Conservation (phyloP, 2,113 vertebrate species). For the Chaetodon auriga region DNA sequence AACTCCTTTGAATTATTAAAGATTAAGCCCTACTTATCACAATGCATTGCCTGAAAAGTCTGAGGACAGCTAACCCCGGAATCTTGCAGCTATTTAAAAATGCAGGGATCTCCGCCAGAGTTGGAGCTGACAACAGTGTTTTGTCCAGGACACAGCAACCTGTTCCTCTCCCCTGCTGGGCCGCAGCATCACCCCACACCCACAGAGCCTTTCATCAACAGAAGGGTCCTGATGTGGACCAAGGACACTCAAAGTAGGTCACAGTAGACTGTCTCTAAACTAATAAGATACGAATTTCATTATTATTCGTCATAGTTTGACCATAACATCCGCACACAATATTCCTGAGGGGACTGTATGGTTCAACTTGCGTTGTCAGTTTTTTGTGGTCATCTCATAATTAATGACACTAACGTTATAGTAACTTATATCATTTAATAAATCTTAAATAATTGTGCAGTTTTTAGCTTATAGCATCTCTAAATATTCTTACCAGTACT, state of each 20-base stretch:
- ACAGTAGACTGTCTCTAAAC: not conserved
- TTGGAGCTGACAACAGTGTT: constrained; percentile 60
- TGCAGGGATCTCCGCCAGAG: constrained; percentile 61
- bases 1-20: constrained; percentile 32
- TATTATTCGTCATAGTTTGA: not conserved
- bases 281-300: not conserved
- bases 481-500: no score
- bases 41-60: constrained; percentile 82
- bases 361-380: no score
- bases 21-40: constrained; percentile 42
- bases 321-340: not conserved
- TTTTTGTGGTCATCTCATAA: not conserved
- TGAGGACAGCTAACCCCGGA: constrained; percentile 74
- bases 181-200: constrained; percentile 68
- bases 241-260: constrained; percentile 76
- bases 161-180: constrained; percentile 62
- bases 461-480: no score
- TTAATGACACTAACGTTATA: not conserved
- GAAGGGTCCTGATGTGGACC: constrained; percentile 58
- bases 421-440: not conserved
- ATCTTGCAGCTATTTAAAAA: constrained; percentile 73
- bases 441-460: no score
- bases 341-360: not conserved
- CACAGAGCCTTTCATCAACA: constrained; percentile 70
- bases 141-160: constrained; percentile 61